Base-by-base conservation (phyloP, 2,797 vertebrate genomes). In the Dipus sagitta region DNA sequence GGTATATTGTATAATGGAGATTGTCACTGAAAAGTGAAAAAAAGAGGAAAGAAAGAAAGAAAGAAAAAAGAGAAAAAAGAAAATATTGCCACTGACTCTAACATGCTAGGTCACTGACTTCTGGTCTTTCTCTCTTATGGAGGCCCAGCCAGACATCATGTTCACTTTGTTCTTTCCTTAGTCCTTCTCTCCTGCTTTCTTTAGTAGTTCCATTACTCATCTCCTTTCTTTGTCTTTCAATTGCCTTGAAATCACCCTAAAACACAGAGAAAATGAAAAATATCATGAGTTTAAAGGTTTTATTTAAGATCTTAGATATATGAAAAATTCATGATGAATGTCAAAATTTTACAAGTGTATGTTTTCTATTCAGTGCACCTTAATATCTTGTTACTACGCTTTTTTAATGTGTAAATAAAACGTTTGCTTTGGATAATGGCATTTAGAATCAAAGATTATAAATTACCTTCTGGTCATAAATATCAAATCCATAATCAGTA, bases 401-500 rank as follows among this genome's bases (percentile, higher is more conserved):
- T 94, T 94, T 92, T 78, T 62, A 88, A 86, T 92, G 65, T 81
- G 93, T 96, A 91, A 38, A 9, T 95, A 97, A 97, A 96, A 96
- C 54, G 93, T 96, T 94, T 94, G 94, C 86, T 96, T 95, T 96
- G 93, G 94, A 81, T 96, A 91, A 86, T 34, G 58, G 42, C 83
- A 86, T 95, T 81, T 95, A 95, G 97, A 97, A 95, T 97, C 62
- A 94, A 96, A 96, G 92, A 96, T 96, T 94, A 93, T 94, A 96
- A 97, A 91, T 96, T 96, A 93, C 78, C 82, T 84, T 96, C 94
- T 97, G 95, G 94, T 96, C 96, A 97, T 96, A 98, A 95, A 97
- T 98, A 98, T 85, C 96, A 97, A 97, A 95, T 80, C 42, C 78
- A 95, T 3, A 74, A 95, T 97, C 96, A 97, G 93, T 98, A 98